These are phyloP conservation scores for Colletes latitarsis DNA, from an alignment of 1,140 invertebrate species.

Conservation along the genomic window DNA sequence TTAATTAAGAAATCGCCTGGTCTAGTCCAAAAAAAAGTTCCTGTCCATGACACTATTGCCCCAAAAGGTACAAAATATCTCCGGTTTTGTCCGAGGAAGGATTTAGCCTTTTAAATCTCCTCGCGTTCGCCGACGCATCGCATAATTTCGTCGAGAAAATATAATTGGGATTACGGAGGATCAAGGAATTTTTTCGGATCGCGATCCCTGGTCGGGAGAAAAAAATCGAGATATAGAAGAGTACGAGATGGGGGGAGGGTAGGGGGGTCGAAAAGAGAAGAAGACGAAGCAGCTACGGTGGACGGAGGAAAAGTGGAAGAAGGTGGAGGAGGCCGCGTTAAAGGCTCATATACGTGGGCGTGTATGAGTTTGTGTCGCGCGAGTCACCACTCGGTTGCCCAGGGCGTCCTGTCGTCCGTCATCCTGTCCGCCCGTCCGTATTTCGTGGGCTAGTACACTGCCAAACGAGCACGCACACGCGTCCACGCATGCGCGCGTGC, in stretches of 20 bases:
- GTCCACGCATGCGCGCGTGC: background rate
- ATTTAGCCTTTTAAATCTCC: too few relatives aligned
- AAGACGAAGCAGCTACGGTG: constrained; percentile 46
- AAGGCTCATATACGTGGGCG: constrained; percentile 71
- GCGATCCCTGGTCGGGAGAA: too few relatives aligned
- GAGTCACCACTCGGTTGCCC: constrained; percentile 76
- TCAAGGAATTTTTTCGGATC: too few relatives aligned
- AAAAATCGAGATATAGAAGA: too few relatives aligned
- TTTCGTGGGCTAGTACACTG: constrained; percentile 64
- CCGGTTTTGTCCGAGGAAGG: too few relatives aligned
- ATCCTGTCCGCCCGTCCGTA: constrained; percentile 78
- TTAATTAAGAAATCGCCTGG: too few relatives aligned
- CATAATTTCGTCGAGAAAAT: too few relatives aligned
- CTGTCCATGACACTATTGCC: too few relatives aligned
- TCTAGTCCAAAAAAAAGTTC: too few relatives aligned
- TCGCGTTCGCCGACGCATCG: too few relatives aligned
- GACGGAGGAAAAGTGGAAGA: constrained; percentile 48
- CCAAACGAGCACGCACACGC: constrained; percentile 25
- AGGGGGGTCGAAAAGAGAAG: constrained; percentile 13
- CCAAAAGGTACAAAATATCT: too few relatives aligned
- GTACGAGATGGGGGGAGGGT: background rate
- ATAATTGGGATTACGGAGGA: too few relatives aligned
- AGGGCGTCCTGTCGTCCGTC: constrained; percentile 76
- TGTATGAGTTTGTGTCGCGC: constrained; percentile 73
- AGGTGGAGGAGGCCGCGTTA: constrained; percentile 47